Conservation (phyloP, 2,113 vertebrate species). For the Anser cygnoides region DNA sequence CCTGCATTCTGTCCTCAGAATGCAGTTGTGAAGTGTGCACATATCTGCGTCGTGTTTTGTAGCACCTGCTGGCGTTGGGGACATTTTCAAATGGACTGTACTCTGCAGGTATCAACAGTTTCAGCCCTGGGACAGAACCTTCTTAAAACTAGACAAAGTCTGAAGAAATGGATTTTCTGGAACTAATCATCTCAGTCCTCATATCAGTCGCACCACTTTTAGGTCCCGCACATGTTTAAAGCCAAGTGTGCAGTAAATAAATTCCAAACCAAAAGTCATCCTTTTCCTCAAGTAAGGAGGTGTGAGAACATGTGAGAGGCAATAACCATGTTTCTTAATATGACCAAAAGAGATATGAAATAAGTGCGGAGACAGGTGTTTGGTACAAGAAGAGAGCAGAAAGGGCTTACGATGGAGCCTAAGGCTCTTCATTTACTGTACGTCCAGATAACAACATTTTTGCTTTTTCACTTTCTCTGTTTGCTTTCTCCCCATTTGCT, state of each 20-base stretch:
- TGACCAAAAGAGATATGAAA: not conserved
- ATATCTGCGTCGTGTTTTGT: not conserved
- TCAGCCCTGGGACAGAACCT: too few species aligned
- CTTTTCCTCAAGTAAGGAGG: not conserved
- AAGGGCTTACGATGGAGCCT: not conserved
- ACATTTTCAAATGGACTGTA: not conserved
- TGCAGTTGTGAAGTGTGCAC: not conserved
- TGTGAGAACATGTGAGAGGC: not conserved
- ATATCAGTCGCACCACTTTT: too few species aligned
- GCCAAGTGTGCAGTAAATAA: not conserved
- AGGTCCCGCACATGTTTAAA: too few species aligned
- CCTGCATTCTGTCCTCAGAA: not conserved
- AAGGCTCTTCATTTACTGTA: not conserved
- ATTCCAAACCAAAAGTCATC: not conserved
- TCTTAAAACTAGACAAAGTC: too few species aligned
- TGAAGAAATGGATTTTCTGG: too few species aligned
- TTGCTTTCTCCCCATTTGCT: not conserved
- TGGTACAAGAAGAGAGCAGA: not conserved
- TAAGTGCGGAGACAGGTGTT: not conserved
- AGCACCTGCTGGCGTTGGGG: not conserved
- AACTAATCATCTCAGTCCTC: too few species aligned
- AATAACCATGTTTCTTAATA: not conserved
- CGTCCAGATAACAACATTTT: not conserved
- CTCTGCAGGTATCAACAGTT: too few species aligned
- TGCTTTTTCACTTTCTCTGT: not conserved